Base-by-base conservation (phyloP, 2,888 invertebrate species). In the Branchellion lobata region DNA sequence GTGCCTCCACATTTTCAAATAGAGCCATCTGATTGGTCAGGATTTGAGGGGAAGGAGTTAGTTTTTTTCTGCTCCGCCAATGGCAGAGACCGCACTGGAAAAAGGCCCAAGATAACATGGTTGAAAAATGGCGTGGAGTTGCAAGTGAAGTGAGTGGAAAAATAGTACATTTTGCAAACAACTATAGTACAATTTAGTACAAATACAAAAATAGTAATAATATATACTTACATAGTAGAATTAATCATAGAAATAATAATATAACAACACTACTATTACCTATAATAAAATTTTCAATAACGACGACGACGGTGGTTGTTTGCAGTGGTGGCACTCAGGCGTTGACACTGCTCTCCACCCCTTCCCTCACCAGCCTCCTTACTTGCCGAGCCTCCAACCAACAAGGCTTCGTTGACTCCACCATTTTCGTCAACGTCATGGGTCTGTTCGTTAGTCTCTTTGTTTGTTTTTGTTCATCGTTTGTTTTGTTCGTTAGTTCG, bases 41-140 rank as follows among this genome's bases (percentile, higher is more conserved):
- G 93, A 14, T 89, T 92, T 79, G 94, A 94, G 87, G 95, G 94
- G 83, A 90, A 91, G 8, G 92, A 92, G 1, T 92, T 95, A 65
- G 93, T 94, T 0, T 90, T 98, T 82, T 96, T 96, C 87, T 98
- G 98, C 88, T 95, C 95, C 14, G 96, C 96, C 2, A 94, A 94
- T 85, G 96, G 96, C 14, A 81, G 84, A 0, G 86, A 86, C 74
- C 81, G 84, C 3, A 80, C 84, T 34, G 92, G 92, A 88, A 94
- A 94, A 21, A 91, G 91, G 84, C 96, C 97, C 0, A 91, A 90
- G 82, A 93, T 97, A 83, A 91, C 91, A 81, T 98, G 96, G 96
- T 90, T 96, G 36, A 94, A 95, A 88, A 94, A 95, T 88, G 96
- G 96, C 0, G 92, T 92, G 74, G 92, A 93, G 75, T 92, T 96